phyloP scores from a whole-genome alignment of 2,113 vertebrate species.

The Brevimyrus niger region DNA sequence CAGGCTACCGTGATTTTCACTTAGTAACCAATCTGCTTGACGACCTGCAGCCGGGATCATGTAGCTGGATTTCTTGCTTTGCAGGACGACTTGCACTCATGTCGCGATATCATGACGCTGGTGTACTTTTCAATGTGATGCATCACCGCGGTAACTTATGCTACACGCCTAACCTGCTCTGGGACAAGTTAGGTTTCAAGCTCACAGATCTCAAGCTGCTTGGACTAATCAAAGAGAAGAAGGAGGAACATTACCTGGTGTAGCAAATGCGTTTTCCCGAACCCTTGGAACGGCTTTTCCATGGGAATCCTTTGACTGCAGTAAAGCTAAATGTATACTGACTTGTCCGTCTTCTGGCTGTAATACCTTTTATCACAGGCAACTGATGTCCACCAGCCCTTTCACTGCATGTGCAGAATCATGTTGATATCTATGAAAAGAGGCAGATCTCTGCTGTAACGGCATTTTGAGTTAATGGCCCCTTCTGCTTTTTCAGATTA shows the following conservation, averaged over 20 bases:
- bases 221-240: background rate
- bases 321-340: background rate
- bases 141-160: no score
- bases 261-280: background rate
- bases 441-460: background rate
- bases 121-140: no score
- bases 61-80: no score
- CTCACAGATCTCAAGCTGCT: background rate
- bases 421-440: background rate
- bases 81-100: no score
- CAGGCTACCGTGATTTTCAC: no score
- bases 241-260: background rate
- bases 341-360: background rate
- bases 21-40: no score
- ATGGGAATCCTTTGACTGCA: background rate
- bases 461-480: background rate
- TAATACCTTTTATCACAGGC: background rate
- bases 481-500: background rate
- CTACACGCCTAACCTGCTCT: background rate
- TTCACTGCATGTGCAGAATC: background rate
- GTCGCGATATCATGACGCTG: no score
- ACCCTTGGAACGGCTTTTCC: background rate
- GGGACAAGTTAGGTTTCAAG: background rate
- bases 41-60: no score
- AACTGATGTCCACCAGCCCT: background rate